Conservation (phyloP, 2,797 vertebrate genomes). For the Sus cebifrons region DNA sequence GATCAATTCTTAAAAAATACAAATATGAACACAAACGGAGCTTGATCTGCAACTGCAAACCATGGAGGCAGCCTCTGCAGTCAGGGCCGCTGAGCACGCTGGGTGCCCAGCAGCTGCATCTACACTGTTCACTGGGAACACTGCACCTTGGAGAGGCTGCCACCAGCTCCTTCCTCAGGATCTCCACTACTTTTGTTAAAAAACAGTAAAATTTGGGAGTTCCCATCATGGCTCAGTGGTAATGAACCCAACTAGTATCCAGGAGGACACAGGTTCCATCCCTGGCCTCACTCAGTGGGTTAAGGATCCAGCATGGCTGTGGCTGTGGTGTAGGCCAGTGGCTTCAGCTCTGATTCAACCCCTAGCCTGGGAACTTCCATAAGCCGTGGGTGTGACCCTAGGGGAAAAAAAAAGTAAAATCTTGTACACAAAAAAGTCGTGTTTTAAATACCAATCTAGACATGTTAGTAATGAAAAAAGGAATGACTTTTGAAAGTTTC, state of each 20-base stretch:
- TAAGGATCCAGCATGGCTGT: no score
- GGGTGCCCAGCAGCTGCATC: fast-evolving
- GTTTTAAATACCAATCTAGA: conserved; percentile 5
- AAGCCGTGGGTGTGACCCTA: no score
- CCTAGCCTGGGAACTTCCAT: no score
- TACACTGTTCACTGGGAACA: fast-evolving
- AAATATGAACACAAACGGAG: not conserved
- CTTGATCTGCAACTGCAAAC: not conserved
- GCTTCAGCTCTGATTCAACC: no score
- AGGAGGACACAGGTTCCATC: no score
- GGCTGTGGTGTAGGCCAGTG: no score
- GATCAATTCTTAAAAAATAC: not conserved
- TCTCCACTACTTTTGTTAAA: conserved; percentile 26
- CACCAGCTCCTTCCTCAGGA: fast-evolving
- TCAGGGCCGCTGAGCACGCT: fast-evolving
- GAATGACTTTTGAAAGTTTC: not conserved
- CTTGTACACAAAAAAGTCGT: not conserved
- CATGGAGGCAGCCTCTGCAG: fast-evolving
- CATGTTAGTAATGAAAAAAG: not conserved
- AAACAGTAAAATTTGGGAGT: not conserved
- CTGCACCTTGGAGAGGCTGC: not conserved
- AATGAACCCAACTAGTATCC: no score
- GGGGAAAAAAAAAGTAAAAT: not conserved
- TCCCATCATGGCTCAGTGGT: no score
- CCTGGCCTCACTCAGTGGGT: no score